A percentile compares a stretch with the other conserved stretches of the same genome.
Evolutionary conservation across 2,113 vertebrate genomes (phyloP).

Genomic region (Salvelinus sp.): DNA sequence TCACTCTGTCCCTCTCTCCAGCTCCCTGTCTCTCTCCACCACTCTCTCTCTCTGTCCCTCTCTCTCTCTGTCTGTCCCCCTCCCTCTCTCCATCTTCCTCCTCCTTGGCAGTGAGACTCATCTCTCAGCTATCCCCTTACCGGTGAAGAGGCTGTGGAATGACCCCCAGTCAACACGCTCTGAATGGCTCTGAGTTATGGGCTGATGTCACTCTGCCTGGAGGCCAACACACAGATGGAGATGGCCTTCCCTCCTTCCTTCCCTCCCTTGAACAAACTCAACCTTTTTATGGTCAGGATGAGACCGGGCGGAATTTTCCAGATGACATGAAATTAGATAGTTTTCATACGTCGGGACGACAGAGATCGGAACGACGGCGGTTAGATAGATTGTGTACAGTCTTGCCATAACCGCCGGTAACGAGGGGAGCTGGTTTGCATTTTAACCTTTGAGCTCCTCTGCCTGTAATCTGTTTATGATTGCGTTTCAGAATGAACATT

Average conservation of each 20-base stretch:
- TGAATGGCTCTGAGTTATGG: slow-evolving; percentile 51
- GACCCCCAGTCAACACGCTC: slow-evolving; percentile 44
- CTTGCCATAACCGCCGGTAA: not conserved
- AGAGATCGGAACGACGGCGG: not conserved
- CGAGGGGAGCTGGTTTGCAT: slow-evolving; percentile 28
- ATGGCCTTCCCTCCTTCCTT: slow-evolving; percentile 47
- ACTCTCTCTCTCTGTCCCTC: too few species aligned
- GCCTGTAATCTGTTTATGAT: not conserved
- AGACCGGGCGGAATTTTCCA: slow-evolving; percentile 51
- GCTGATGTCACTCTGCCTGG: slow-evolving; percentile 56
- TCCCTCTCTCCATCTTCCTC: not conserved
- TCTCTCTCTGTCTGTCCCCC: not conserved
- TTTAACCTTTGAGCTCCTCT: not conserved
- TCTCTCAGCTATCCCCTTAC: slow-evolving; percentile 22
- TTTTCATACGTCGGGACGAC: slow-evolving; percentile 26
- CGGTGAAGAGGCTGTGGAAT: slow-evolving; percentile 25
- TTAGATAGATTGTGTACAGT: slow-evolving; percentile 32
- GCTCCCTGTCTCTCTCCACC: not conserved
- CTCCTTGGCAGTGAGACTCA: slow-evolving; percentile 4
- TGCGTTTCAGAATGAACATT: slow-evolving; percentile 8
- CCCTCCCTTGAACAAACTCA: slow-evolving; percentile 15
- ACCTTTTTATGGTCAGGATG: slow-evolving; percentile 34
- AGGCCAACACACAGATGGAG: slow-evolving; percentile 33
- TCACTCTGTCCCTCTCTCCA: not conserved
- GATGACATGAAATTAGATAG: slow-evolving; percentile 46